These are phyloP conservation scores for Onychomys torridus DNA, from an alignment of 2,797 vertebrate genomes.

Conservation along the genomic window DNA sequence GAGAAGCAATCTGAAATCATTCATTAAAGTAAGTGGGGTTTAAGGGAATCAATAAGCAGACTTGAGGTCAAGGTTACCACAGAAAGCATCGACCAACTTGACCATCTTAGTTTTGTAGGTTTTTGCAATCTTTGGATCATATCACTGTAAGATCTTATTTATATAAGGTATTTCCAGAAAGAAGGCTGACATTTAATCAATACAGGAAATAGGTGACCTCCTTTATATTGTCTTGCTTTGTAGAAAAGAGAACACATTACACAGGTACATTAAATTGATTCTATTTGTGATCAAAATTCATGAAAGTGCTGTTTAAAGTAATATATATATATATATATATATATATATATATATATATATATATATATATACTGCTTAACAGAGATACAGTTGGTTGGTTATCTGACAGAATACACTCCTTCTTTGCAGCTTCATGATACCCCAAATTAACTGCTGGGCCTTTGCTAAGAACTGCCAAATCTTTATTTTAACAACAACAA, in stretches of 20 bases:
- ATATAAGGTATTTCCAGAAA: not conserved
- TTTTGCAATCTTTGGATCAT: conserved; percentile 2
- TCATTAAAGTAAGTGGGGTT: not conserved
- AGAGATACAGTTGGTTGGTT: conserved; percentile 29
- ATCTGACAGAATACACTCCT: not conserved
- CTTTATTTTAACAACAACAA: conserved; percentile 37
- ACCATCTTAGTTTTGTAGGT: not conserved
- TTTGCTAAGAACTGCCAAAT: conserved; percentile 44
- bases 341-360: not conserved
- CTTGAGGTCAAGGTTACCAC: not conserved
- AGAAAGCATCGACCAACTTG: not conserved
- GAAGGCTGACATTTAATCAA: not conserved
- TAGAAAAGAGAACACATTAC: not conserved
- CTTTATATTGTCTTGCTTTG: not conserved
- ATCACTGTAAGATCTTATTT: not conserved
- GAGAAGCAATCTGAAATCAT: not conserved
- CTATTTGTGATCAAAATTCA: conserved; percentile 52
- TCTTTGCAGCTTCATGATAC: not conserved
- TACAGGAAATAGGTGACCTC: not conserved
- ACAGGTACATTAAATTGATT: not conserved
- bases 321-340: conserved; percentile 15
- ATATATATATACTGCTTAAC: conserved; percentile 1
- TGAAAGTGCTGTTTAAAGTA: not conserved
- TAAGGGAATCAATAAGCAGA: not conserved
- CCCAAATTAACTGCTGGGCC: conserved; percentile 12